Evolutionary conservation across 2,113 vertebrate species (phyloP), one percentile per base, ranked within the genome.

Genomic region (Falco punctatus): DNA sequence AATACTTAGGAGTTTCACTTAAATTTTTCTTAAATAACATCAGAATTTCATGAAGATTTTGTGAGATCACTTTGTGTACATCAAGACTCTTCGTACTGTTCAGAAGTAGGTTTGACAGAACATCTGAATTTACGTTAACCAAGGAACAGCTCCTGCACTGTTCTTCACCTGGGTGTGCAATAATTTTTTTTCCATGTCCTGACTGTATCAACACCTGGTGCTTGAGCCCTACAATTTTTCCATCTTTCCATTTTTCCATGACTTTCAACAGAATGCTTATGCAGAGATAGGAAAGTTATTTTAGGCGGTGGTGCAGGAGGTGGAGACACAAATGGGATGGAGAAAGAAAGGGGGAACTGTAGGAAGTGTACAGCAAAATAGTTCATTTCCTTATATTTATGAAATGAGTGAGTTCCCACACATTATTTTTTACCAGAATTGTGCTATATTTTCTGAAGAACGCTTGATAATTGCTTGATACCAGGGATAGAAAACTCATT

Each of bases 371-470:
- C 9, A 87, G 61, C 49, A 46, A 92, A 95, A 79, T 58, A 58
- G n/a, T 77, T 80, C 0, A 73, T 94, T 96, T 97, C 86, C 92
- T 94, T 94, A 92, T 59, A 87, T 95, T 97, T 95, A 55, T 69
- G 23, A 72, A 95, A 85, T 23, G 16, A 64, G 22, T 51, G 72
- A 61, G 84, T 96, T 96, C 91, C 77, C 95, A 92, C 84, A 81
- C 86, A 35, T 67, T 81, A 32, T 46, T 81, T 96, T 92, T 94
- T 30, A 32, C 78, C 19, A 75, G 48, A 96, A 65, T 87, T 87
- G 65, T 86, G 32, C 35, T 86, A 18, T 6, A 24, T 38, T 73
- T 94, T 92, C 46, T 89, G 28, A 91, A 87, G 35, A 61, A 61
- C 28, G 13, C 44, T 85, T 69, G 28, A 94, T 79, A 87, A 86